Conservation (phyloP, 2,113 vertebrate species). For the Verasper variegatus region DNA sequence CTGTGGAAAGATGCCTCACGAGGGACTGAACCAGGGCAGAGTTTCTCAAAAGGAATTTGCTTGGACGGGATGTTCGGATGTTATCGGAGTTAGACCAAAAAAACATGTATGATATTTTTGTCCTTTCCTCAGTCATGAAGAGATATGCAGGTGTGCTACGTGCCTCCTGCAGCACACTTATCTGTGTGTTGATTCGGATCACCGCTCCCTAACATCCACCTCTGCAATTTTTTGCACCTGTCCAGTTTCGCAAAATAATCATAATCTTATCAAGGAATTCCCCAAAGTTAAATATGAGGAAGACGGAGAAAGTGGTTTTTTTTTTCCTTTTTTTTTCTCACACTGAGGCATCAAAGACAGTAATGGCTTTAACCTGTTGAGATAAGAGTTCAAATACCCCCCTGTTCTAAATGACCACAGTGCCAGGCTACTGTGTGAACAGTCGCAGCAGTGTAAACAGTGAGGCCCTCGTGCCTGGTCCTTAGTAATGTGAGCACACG, state of each 20-base stretch:
- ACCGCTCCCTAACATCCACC: constrained; percentile 12
- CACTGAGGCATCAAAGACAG: constrained; percentile 24
- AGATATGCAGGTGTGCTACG: constrained; percentile 64
- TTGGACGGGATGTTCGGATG: constrained; percentile 21
- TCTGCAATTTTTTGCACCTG: constrained; percentile 52
- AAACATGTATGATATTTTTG: constrained; percentile 24
- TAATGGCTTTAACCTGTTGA: constrained; percentile 65
- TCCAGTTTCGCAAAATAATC: constrained; percentile 19
- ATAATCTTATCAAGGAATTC: constrained; percentile 65
- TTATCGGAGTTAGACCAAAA: constrained; percentile 42
- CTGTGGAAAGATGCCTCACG: background rate
- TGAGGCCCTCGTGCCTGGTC: constrained; percentile 51
- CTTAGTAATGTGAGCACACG: constrained; percentile 66
- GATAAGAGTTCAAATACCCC: constrained; percentile 62
- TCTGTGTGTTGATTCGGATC: constrained; percentile 49
- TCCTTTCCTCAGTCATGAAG: constrained; percentile 13
- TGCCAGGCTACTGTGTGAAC: constrained; percentile 47
- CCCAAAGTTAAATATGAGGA: constrained; percentile 33
- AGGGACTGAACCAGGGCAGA: background rate
- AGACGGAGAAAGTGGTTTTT: constrained; percentile 1
- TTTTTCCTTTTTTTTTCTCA: constrained; percentile 52
- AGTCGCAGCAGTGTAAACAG: constrained; percentile 58
- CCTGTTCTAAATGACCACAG: constrained; percentile 58
- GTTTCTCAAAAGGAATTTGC: constrained; percentile 27
- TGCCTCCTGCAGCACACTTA: constrained; percentile 47